A percentile compares a stretch with the other conserved stretches of the same genome.
Conservation (phyloP, 1,140 invertebrate species). For the Antheraea pernyi region DNA sequence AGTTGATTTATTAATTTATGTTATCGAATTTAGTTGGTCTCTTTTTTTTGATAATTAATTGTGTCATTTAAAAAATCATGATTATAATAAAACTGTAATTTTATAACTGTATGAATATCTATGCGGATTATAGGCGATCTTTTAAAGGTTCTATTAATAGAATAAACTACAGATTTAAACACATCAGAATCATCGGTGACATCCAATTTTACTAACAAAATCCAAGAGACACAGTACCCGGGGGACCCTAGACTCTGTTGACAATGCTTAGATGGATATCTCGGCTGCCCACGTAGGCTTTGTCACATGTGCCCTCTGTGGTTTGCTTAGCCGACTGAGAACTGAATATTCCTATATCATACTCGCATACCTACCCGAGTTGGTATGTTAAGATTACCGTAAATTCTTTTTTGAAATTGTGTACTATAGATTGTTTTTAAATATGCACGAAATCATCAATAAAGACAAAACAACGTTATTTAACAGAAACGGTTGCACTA, state of each 20-base stretch:
- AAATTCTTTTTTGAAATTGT: background rate
- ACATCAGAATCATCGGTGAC: background rate
- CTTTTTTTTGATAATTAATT: background rate
- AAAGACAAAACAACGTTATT: too few relatives aligned
- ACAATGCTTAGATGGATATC: conserved; percentile 24
- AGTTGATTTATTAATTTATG: background rate
- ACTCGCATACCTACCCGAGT: background rate
- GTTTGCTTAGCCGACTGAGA: background rate
- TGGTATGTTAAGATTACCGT: background rate
- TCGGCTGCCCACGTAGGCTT: conserved; percentile 17
- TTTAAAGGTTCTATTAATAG: background rate
- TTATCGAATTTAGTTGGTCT: background rate
- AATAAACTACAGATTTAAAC: background rate
- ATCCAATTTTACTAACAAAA: conserved; percentile 21
- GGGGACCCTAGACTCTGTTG: background rate
- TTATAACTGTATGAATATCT: background rate
- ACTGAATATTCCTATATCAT: background rate
- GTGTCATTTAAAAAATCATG: too few relatives aligned
- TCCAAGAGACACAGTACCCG: conserved; percentile 5
- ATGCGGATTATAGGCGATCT: background rate
- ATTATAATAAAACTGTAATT: too few relatives aligned
- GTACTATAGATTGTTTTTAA: too few relatives aligned
- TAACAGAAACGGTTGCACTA: background rate
- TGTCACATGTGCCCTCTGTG: conserved; percentile 12
- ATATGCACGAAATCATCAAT: too few relatives aligned